A percentile compares a stretch with the other conserved stretches of the same genome.
phyloP scores from a whole-genome alignment of 37 sponge, comb jelly and placozoan genomes.

The Crambe crambe region DNA sequence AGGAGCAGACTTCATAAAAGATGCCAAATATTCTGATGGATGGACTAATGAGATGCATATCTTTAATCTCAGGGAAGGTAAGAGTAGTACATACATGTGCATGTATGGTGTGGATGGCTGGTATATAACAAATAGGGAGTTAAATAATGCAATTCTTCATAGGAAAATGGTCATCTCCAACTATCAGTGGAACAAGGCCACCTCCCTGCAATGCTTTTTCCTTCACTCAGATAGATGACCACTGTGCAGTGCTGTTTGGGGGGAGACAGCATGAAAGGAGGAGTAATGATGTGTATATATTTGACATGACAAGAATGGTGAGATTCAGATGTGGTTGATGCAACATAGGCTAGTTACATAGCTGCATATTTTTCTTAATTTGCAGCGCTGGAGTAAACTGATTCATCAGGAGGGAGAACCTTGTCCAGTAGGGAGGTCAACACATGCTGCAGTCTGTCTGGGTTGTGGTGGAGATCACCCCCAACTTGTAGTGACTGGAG shows the following conservation, averaged over 20 bases:
- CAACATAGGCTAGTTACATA: neutral
- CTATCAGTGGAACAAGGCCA: slow-evolving; percentile 46
- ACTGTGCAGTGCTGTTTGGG: slow-evolving; percentile 17
- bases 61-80: neutral
- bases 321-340: neutral
- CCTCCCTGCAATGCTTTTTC: slow-evolving; percentile 57
- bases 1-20: no score
- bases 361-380: neutral
- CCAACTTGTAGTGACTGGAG: neutral
- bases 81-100: no score
- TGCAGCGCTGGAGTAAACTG: slow-evolving; percentile 4
- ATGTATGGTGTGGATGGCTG: no score
- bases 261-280: neutral
- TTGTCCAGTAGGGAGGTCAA: neutral
- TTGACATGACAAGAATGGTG: neutral
- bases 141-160: no score
- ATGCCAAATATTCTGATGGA: no score
- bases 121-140: no score
- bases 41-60: neutral
- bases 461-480: slow-evolving; percentile 1
- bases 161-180: slow-evolving; percentile 30
- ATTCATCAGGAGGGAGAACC: neutral
- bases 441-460: neutral
- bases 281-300: neutral
- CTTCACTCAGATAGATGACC: slow-evolving; percentile 28